Base-by-base conservation (phyloP, 2,797 vertebrate genomes). In the Crax fasciolata region DNA sequence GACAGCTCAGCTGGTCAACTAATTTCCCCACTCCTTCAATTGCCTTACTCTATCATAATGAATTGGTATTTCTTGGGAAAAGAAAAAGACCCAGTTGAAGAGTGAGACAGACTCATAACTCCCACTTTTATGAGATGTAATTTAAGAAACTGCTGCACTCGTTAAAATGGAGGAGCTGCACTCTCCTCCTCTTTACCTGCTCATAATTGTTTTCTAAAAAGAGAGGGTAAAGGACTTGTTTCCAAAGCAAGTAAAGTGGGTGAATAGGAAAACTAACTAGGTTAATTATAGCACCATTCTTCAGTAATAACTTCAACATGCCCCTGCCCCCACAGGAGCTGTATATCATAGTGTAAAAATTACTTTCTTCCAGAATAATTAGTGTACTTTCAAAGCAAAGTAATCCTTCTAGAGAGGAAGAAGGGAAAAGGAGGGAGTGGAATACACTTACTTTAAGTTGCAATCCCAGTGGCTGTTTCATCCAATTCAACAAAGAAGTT, bases 361-460 rank as follows among this genome's bases (percentile, higher is more conserved):
- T 85, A 66, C 51, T 84, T 94, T 84, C 90, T 87, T 94, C 32
- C 78, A 79, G 67, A 92, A 83, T 71, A 96, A 89, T 89, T 73
- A 62, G 5, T 52, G 48, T 73, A 21, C 57, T 93, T 92, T 76
- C 61, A 77, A 87, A 93, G 41, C 15, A 59, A 81, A 83, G 23
- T 39, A 79, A 72, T 90, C 75, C 23, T 82, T 89, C 67, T 28
- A 39, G 38, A 41, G 41, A 82, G n/a, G 43, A 89, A 54, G 44
- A 68, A 71, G 14, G 21, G 25, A 39, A 3, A 21, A 23, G 9
- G 17, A 82, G 39, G 7, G 21, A 74, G 5, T 25, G 35, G 23
- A 76, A 63, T 38, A 27, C 61, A 54, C 41, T 90, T 77, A 63
- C 84, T 79, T 38, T 28, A 49, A 30, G 23, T 71, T 90, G 76